Evolutionary conservation across 2,113 vertebrate genomes (phyloP).

Genomic region (Pituophis catenifer): DNA sequence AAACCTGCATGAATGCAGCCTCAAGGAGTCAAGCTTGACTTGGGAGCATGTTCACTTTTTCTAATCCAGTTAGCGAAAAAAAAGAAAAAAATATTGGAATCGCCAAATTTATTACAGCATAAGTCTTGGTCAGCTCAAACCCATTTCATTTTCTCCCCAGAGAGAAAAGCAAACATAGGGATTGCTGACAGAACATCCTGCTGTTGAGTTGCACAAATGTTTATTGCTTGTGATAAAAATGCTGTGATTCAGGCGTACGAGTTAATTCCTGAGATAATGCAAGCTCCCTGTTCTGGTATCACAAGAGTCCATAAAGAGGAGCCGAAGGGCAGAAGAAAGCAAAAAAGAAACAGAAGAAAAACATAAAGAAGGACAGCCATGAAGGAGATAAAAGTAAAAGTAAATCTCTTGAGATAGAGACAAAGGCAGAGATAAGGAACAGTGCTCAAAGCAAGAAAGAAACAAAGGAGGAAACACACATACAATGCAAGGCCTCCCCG

Average conservation of each 20-base stretch:
- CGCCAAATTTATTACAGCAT: background rate
- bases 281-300: background rate
- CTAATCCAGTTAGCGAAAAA: background rate
- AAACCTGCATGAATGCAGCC: background rate
- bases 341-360: background rate
- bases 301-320: background rate
- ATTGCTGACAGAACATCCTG: background rate
- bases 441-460: background rate
- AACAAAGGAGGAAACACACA: background rate
- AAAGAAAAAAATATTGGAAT: background rate
- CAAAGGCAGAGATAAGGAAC: background rate
- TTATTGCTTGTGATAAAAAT: background rate
- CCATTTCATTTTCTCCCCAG: background rate
- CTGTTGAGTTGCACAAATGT: background rate
- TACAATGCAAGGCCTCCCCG: background rate
- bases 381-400: background rate
- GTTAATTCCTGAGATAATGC: background rate
- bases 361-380: background rate
- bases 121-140: background rate
- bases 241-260: background rate
- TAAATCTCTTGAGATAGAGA: background rate
- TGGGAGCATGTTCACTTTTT: background rate
- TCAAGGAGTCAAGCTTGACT: background rate
- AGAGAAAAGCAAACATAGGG: background rate
- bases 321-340: background rate